Evolutionary conservation across 2,113 vertebrate species (phyloP).

Genomic region (Capricornis sumatraensis): DNA sequence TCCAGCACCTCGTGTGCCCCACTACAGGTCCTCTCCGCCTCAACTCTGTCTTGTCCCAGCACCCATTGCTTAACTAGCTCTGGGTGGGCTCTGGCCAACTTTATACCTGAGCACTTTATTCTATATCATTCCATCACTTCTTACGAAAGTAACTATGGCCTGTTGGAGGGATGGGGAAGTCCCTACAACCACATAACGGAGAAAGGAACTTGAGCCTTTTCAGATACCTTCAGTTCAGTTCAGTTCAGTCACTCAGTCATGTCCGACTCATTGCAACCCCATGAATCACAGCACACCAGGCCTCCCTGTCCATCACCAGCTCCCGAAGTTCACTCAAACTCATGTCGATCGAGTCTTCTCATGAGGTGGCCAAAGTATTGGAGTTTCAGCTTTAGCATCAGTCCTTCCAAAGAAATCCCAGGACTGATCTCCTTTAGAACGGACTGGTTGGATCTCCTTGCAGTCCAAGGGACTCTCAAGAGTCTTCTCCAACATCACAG

Average conservation of each 20-base stretch:
- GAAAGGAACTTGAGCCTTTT: neutral
- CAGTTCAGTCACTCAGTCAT: neutral
- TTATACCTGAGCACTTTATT: neutral
- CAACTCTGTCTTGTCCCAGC: neutral
- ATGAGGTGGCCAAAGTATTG: too few relatives aligned
- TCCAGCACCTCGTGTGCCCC: fast-evolving
- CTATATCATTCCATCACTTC: neutral
- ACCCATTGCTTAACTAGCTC: neutral
- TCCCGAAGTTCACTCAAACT: too few relatives aligned
- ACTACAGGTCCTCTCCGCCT: neutral
- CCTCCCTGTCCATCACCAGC: too few relatives aligned
- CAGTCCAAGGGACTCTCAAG: too few relatives aligned
- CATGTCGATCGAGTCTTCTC: fast-evolving
- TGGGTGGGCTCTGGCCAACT: neutral
- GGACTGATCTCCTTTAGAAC: too few relatives aligned
- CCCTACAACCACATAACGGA: neutral
- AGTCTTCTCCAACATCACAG: too few relatives aligned
- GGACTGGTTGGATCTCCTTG: too few relatives aligned
- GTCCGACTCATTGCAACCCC: neutral
- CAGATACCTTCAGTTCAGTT: neutral
- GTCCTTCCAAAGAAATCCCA: too few relatives aligned
- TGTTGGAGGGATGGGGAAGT: fast-evolving
- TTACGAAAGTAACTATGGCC: neutral
- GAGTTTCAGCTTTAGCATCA: too few relatives aligned
- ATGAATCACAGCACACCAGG: neutral